Conservation (phyloP, 2,888 invertebrate genomes). For the Scaptomyza caliginosa region DNA sequence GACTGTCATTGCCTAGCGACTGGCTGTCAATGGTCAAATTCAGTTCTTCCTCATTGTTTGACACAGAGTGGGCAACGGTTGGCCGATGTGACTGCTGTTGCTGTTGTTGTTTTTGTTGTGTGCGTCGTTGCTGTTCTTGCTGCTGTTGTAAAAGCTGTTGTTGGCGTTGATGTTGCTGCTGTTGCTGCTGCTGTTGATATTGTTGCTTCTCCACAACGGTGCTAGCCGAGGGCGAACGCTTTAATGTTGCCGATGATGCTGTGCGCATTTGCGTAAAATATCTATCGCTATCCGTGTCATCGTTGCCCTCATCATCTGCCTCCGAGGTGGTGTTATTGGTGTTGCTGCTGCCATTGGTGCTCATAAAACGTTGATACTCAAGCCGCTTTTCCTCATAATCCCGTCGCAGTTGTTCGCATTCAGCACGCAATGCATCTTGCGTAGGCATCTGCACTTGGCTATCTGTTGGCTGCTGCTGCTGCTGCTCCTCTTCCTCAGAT, state of each 20-base stretch:
- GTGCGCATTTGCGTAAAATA: constrained; percentile 60
- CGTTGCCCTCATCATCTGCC: constrained; percentile 81
- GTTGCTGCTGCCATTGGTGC: constrained; percentile 29
- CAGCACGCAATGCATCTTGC: constrained; percentile 67
- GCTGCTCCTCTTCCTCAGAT: constrained; percentile 19
- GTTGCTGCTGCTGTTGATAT: constrained; percentile 34
- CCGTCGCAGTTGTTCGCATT: constrained; percentile 76
- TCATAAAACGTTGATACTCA: constrained; percentile 77
- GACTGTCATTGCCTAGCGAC: constrained; percentile 82
- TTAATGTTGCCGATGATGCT: constrained; percentile 62
- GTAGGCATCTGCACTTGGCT: constrained; percentile 34
- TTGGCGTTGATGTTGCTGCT: constrained; percentile 21
- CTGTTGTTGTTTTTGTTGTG: constrained; percentile 26
- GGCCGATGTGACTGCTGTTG: constrained; percentile 13
- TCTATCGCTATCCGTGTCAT: constrained; percentile 72
- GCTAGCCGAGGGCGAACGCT: constrained; percentile 58
- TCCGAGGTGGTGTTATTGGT: constrained; percentile 70
- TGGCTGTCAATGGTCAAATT: constrained; percentile 79
- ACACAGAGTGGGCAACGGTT: constrained; percentile 25
- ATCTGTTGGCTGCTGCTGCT: background rate
- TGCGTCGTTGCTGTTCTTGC: constrained; percentile 32
- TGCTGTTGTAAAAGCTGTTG: constrained; percentile 22
- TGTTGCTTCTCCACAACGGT: constrained; percentile 56
- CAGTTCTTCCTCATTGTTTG: constrained; percentile 68
- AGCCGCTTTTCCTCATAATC: constrained; percentile 82